phyloP scores from a whole-genome alignment of 2,888 invertebrate genomes.

The Phyllotreta cruciferae region DNA sequence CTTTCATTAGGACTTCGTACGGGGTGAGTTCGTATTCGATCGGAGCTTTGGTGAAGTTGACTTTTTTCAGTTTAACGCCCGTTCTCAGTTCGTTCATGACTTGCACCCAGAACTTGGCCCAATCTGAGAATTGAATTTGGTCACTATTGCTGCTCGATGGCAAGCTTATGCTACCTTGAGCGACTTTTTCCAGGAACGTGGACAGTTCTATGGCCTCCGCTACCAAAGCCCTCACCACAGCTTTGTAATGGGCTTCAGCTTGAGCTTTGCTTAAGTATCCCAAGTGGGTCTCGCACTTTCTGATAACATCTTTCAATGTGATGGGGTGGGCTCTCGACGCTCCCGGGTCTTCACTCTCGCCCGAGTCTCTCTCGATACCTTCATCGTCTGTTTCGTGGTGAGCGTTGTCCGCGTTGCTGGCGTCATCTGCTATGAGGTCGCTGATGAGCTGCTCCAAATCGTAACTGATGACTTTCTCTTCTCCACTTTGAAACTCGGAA shows the following conservation, averaged over 20 bases:
- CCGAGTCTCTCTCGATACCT: conserved; percentile 88
- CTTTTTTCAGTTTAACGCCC: conserved; percentile 93
- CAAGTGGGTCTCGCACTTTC: conserved; percentile 50
- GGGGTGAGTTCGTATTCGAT: conserved; percentile 94
- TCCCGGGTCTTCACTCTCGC: conserved; percentile 68
- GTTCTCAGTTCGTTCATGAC: conserved; percentile 90
- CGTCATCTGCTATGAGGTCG: conserved; percentile 74
- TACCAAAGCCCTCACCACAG: conserved; percentile 90
- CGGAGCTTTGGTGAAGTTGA: conserved; percentile 76
- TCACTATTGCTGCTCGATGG: conserved; percentile 71
- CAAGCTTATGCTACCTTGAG: conserved; percentile 71
- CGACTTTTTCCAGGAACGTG: conserved; percentile 87
- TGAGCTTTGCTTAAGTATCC: conserved; percentile 62
- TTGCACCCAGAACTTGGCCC: conserved; percentile 96
- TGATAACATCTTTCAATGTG: conserved; percentile 48
- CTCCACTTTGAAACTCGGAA: conserved; percentile 83
- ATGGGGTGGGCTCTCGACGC: conserved; percentile 51
- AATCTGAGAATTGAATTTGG: conserved; percentile 86
- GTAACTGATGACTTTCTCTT: conserved; percentile 85
- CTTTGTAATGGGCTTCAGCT: conserved; percentile 84
- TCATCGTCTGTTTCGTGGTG: conserved; percentile 79
- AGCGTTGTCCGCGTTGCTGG: conserved; percentile 46
- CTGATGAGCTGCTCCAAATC: conserved; percentile 87
- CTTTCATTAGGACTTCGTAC: conserved; percentile 96
- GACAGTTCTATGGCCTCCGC: conserved; percentile 91